Conservation (phyloP, 2,797 vertebrate species). For the Cyclopterus lumpus region DNA sequence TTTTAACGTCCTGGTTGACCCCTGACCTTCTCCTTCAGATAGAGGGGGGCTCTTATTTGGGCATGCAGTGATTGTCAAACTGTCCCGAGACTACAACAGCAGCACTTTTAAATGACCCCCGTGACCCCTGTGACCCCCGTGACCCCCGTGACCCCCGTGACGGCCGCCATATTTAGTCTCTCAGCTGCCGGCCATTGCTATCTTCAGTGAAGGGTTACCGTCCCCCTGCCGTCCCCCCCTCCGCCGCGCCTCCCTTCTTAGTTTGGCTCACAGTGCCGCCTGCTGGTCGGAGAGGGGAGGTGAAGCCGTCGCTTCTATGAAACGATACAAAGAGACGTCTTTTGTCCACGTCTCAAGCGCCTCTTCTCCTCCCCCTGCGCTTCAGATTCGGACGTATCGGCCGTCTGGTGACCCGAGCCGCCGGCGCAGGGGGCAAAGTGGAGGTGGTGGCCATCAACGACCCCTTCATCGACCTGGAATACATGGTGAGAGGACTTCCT, state of each 20-base stretch:
- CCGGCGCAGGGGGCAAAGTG: constrained; percentile 79
- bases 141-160: constrained; percentile 29
- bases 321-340: neutral
- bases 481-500: constrained; percentile 86
- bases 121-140: constrained; percentile 29
- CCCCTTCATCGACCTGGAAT: constrained; percentile 93
- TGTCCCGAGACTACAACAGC: neutral
- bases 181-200: constrained; percentile 20
- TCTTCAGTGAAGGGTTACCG: constrained; percentile 38
- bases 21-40: constrained; percentile 3
- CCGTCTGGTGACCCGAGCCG: constrained; percentile 91
- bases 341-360: neutral
- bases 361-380: neutral
- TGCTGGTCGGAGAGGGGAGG: constrained; percentile 27
- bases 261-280: constrained; percentile 9
- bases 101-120: constrained; percentile 8
- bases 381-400: constrained; percentile 94
- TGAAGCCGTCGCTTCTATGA: neutral
- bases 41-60: neutral
- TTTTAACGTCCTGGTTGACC: neutral
- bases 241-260: neutral
- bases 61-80: constrained; percentile 3
- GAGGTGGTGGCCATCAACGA: constrained; percentile 92
- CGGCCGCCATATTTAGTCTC: constrained; percentile 52
- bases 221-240: neutral